Evolutionary conservation across 2,797 vertebrate genomes (phyloP).

Genomic region (Anas bernieri): DNA sequence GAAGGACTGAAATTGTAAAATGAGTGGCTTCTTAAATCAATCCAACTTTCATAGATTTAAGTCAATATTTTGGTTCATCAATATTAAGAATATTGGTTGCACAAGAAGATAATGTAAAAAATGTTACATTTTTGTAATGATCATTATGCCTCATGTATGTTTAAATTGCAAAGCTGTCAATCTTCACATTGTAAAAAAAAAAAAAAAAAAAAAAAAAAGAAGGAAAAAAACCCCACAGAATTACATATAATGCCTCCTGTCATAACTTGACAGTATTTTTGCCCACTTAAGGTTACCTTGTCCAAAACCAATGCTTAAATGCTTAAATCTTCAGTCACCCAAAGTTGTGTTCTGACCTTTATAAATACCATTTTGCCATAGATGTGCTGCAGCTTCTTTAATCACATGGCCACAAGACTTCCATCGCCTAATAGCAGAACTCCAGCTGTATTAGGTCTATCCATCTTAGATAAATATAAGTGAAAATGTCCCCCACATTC

Average conservation of each 20-base stretch:
- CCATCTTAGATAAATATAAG: background rate
- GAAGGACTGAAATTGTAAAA: background rate
- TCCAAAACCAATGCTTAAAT: background rate
- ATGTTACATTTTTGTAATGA: background rate
- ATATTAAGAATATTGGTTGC: background rate
- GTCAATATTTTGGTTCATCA: background rate
- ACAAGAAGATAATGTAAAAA: background rate
- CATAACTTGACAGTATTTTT: background rate
- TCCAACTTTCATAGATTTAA: background rate
- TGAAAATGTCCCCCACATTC: conserved; percentile 14
- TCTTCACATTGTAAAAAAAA: background rate
- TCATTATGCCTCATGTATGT: background rate
- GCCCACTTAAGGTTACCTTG: background rate
- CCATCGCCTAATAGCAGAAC: background rate
- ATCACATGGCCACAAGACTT: background rate
- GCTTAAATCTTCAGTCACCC: background rate
- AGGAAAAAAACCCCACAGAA: background rate
- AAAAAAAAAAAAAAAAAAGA: background rate
- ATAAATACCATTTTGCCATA: background rate
- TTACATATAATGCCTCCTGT: background rate
- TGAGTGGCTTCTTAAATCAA: background rate
- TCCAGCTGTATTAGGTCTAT: background rate
- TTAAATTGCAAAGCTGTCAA: background rate
- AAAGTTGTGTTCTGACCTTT: conserved; percentile 29
- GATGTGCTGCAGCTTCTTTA: conserved; percentile 9